Base-by-base conservation (phyloP, 1,140 invertebrate genomes). In the Megalonaias nervosa region DNA sequence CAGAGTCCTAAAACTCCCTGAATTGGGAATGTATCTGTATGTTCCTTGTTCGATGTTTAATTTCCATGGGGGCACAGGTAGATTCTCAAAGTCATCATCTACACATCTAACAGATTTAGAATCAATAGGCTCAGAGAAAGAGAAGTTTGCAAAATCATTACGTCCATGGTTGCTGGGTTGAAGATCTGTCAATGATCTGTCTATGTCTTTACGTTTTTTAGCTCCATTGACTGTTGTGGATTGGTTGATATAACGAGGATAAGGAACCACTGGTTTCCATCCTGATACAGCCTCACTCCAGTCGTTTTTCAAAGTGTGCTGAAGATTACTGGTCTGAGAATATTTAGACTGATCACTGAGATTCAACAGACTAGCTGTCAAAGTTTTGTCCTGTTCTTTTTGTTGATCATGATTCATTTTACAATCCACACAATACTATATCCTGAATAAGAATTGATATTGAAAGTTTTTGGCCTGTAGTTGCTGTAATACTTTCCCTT, bases 21-120 rank as follows among this genome's bases (percentile, higher is more conserved):
- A 87, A 67, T 89, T 83, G 26, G 82, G 82, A 48, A 89, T 78
- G 72, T 89, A 89, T 67, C 86, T 77, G 67, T 83, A 89, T 11
- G 87, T 87, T 11, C 82, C 81, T 55, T 86, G 83, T 74, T 89
- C 87, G 14, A 89, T 86, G 68, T 82, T 83, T 21, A 81, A 82
- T 75, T 86, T 86, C 87, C 87, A 89, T 15, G 77, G 57, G 26
- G 82, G 71, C 31, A 82, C 62, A 31, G 76, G 69, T 58, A 71
- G 70, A 21, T 75, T 64, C 55, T 80, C 75, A 62, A 79, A 71
- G 67, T 87, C 84, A 64, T 84, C 85, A 77, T 72, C 73, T 21
- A 83, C 73, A 74, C 84, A 84, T 56, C 79, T 74, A 15, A 85
- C 71, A 23, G 38, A 17, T 71, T 82, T 80, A 57, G 56, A 65